A percentile compares a stretch with the other conserved stretches of the same genome.
Conservation (phyloP, 2,113 vertebrate species). For the Danionella cerebrum region DNA sequence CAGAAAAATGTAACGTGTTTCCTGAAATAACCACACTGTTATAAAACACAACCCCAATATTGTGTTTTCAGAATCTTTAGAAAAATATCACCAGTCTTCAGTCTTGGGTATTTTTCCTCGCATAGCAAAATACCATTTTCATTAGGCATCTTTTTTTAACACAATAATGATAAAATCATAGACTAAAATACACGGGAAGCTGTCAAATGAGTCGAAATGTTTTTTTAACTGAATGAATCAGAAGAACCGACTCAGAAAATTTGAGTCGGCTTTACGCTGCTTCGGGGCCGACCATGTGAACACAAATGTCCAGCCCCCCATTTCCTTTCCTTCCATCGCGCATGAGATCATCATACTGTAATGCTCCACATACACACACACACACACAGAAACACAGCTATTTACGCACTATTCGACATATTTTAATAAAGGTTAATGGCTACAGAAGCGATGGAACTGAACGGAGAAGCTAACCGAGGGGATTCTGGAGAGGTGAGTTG, state of each 20-base stretch:
- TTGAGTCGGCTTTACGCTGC: not conserved
- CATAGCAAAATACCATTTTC: no score
- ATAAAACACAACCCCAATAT: no score
- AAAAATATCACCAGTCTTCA: no score
- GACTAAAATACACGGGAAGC: no score
- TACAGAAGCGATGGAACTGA: slow-evolving; percentile 54
- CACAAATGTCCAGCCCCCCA: not conserved
- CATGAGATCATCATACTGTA: slow-evolving; percentile 12
- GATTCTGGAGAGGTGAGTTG: slow-evolving; percentile 50
- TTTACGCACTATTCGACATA: not conserved
- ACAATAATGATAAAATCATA: no score
- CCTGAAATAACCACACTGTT: no score
- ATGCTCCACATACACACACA: not conserved
- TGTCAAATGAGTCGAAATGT: no score
- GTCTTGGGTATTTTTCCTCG: no score
- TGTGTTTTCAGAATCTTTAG: no score
- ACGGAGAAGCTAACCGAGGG: slow-evolving; percentile 44
- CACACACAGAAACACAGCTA: not conserved
- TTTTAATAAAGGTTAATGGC: slow-evolving; percentile 34
- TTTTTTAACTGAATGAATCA: no score
- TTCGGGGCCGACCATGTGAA: not conserved
- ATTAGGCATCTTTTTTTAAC: no score
- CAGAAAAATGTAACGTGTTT: not conserved
- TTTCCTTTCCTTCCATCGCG: not conserved
- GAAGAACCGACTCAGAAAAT: not conserved